Conservation (phyloP, 2,888 invertebrate species). For the Melanchra persicariae region DNA sequence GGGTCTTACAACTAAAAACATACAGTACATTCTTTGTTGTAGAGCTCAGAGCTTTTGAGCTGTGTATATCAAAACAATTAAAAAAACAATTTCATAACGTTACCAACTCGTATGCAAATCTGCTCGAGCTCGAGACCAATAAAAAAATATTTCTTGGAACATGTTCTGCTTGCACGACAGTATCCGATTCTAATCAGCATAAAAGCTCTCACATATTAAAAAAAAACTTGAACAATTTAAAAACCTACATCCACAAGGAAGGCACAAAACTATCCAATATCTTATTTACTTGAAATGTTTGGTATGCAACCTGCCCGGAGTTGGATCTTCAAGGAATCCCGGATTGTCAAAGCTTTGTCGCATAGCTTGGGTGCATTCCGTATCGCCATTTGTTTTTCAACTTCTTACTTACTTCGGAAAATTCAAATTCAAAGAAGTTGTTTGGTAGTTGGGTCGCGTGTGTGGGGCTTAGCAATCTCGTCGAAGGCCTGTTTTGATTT, state of each 20-base stretch:
- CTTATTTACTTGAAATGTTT: constrained; percentile 75
- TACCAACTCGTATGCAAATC: too few relatives aligned
- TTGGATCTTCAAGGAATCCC: constrained; percentile 69
- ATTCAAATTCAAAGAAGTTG: constrained; percentile 81
- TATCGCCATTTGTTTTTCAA: constrained; percentile 84
- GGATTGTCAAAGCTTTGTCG: constrained; percentile 85
- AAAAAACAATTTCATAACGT: too few relatives aligned
- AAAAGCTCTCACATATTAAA: constrained; percentile 21
- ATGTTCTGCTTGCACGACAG: neutral
- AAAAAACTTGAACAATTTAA: constrained; percentile 54
- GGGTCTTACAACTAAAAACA: neutral
- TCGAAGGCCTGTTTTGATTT: constrained; percentile 75
- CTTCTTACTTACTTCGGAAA: constrained; percentile 77
- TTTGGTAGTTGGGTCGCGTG: constrained; percentile 73
- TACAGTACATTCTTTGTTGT: too few relatives aligned
- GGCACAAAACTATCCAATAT: constrained; percentile 62
- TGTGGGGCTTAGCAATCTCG: constrained; percentile 71
- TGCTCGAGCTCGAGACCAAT: neutral
- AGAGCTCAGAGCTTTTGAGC: too few relatives aligned
- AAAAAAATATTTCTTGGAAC: neutral
- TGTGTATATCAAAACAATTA: too few relatives aligned
- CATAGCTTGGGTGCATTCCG: constrained; percentile 78
- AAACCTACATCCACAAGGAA: constrained; percentile 50
- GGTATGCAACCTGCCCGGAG: constrained; percentile 72
- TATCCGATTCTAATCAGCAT: constrained; percentile 28